A percentile compares a stretch with the other conserved stretches of the same genome.
Conservation (phyloP, 2,113 vertebrate species). For the Gracilinanus agilis region DNA sequence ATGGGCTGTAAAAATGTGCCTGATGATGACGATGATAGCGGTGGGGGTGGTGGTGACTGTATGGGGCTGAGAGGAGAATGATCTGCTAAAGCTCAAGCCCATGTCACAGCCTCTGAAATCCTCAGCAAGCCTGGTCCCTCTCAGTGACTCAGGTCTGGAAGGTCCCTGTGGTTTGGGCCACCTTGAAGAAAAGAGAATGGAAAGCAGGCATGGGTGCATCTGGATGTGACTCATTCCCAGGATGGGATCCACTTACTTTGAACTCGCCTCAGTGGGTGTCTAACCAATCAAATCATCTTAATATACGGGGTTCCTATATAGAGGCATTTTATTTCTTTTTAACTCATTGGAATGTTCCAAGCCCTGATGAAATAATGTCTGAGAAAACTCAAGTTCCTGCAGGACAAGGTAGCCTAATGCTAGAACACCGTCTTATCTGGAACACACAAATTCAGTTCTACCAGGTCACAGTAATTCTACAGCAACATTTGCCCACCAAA, state of each 20-base stretch:
- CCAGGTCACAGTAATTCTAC: constrained; percentile 62
- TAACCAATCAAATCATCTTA: background rate
- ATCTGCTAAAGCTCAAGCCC: background rate
- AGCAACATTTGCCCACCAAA: constrained; percentile 56
- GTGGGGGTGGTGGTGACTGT: background rate
- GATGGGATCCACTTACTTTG: background rate
- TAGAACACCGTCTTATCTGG: constrained; percentile 38
- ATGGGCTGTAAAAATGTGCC: background rate
- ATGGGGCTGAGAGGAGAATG: background rate
- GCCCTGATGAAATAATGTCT: constrained; percentile 75
- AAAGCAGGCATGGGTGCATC: background rate
- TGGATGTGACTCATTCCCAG: background rate
- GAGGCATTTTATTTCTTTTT: background rate
- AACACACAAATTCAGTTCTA: constrained; percentile 70
- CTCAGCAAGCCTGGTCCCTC: background rate
- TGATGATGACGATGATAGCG: background rate
- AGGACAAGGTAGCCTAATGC: constrained; percentile 61
- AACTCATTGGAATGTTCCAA: background rate
- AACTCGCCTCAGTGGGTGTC: background rate
- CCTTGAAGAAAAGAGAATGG: background rate
- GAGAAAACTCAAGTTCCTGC: constrained; percentile 24
- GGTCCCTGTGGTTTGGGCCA: background rate
- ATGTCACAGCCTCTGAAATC: background rate
- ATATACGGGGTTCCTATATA: background rate
- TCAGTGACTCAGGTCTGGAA: background rate